phyloP scores from a whole-genome alignment of 2,888 invertebrate species.

The Ophioninae sp. region DNA sequence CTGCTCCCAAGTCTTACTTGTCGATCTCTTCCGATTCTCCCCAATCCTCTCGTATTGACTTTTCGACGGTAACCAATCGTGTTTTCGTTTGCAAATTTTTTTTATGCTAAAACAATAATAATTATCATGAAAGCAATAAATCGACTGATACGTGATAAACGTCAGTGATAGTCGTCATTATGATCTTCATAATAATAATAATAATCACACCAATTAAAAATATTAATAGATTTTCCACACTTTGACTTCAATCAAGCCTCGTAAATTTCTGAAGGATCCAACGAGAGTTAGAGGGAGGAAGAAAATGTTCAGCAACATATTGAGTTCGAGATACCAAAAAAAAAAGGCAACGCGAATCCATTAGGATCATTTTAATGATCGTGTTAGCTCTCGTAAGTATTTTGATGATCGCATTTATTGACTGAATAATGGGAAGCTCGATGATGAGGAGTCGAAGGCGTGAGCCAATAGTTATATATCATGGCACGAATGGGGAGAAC shows the following conservation, averaged over 20 bases:
- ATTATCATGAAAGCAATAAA: too few species aligned
- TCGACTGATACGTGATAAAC: too few species aligned
- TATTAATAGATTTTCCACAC: too few species aligned
- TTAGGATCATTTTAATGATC: not conserved
- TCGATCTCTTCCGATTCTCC: not conserved
- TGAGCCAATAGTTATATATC: constrained; percentile 18
- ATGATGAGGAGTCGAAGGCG: constrained; percentile 34
- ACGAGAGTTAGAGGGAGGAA: not conserved
- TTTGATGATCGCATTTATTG: constrained; percentile 51
- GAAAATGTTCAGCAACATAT: constrained; percentile 11
- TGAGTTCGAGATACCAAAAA: not conserved
- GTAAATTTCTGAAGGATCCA: too few species aligned
- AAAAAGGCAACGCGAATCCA: constrained; percentile 31
- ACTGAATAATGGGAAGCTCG: constrained; percentile 58
- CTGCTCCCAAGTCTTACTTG: not conserved
- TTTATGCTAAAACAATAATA: too few species aligned
- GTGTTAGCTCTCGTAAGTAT: constrained; percentile 1
- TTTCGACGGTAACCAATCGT: too few species aligned
- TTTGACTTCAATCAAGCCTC: too few species aligned
- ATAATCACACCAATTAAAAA: too few species aligned
- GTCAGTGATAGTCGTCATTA: too few species aligned
- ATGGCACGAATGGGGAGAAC: not conserved
- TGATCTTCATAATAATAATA: too few species aligned
- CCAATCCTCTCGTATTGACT: too few species aligned
- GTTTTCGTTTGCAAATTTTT: too few species aligned